These are phyloP conservation scores for Eurosta solidaginis DNA, from an alignment of 1,140 invertebrate species.

Conservation along the genomic window DNA sequence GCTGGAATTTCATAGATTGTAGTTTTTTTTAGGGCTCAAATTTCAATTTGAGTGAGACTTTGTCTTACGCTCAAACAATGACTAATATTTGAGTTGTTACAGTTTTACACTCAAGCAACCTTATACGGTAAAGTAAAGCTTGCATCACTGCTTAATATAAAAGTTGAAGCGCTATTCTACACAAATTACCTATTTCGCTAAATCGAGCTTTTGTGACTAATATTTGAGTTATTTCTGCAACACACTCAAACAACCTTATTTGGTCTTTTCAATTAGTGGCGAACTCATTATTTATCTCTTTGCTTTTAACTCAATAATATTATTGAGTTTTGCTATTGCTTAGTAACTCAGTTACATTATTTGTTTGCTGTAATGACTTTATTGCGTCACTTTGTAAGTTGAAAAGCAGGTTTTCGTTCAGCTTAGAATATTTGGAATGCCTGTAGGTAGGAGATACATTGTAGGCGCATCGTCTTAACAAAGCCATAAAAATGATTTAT, in stretches of 20 bases:
- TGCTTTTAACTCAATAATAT: background rate
- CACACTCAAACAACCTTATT: no score
- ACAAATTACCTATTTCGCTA: no score
- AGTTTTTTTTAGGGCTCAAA: background rate
- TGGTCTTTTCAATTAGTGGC: no score
- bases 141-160: no score
- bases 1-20: background rate
- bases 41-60: background rate
- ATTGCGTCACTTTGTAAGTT: background rate
- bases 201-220: no score
- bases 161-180: no score
- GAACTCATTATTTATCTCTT: no score
- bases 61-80: background rate
- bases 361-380: background rate
- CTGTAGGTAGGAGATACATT: background rate
- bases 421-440: background rate
- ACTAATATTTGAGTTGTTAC: background rate
- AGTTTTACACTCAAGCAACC: background rate
- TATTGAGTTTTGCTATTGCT: background rate
- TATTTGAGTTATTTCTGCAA: no score
- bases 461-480: no score
- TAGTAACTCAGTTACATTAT: background rate
- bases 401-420: background rate
- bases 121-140: no score
- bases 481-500: no score